Conservation (phyloP, 2,113 vertebrate genomes). For the Boleophthalmus pectinirostris region DNA sequence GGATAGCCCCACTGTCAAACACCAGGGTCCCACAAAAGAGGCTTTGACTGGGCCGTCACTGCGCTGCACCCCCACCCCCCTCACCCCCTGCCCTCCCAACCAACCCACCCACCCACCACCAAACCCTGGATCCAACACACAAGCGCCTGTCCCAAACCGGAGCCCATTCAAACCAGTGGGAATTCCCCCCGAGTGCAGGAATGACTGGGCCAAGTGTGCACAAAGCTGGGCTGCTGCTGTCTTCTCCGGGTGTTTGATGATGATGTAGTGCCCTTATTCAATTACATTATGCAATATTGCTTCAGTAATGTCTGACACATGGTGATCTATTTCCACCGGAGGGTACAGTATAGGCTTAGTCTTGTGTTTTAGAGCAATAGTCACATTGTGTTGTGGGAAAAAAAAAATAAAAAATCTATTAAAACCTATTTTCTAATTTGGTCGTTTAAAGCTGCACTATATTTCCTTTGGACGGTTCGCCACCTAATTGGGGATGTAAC, state of each 20-base stretch:
- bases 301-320: background rate
- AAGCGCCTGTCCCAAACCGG: constrained; percentile 26
- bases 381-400: background rate
- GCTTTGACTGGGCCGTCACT: constrained; percentile 71
- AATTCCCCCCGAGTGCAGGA: constrained; percentile 63
- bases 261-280: background rate
- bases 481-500: no score
- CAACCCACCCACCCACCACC: constrained; percentile 1
- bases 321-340: background rate
- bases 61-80: constrained; percentile 16
- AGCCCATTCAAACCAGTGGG: constrained; percentile 59
- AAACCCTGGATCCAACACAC: constrained; percentile 8
- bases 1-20: constrained; percentile 82
- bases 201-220: constrained; percentile 73
- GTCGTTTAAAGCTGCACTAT: no score
- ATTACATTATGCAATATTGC: background rate
- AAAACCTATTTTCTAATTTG: background rate
- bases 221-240: background rate
- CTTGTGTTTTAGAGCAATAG: background rate
- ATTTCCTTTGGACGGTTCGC: no score
- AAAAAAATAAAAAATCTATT: no score
- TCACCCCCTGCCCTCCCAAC: constrained; percentile 33
- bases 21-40: constrained; percentile 81
- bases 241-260: background rate
- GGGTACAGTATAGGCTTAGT: background rate